Conservation (phyloP, 2,113 vertebrate genomes). For the Pagrus major region DNA sequence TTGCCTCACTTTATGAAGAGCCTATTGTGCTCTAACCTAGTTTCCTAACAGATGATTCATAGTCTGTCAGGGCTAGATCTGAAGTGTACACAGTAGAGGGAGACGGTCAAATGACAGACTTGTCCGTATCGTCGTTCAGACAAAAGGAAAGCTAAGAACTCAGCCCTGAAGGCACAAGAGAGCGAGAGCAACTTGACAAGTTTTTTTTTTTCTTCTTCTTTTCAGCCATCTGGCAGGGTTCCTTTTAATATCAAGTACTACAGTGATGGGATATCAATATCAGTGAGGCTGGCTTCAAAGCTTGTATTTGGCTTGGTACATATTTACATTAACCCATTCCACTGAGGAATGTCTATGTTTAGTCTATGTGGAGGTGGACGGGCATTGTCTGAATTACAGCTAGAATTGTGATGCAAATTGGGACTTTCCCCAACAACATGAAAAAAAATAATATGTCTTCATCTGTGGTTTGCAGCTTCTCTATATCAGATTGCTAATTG, state of each 20-base stretch:
- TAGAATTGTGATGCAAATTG: not conserved
- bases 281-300: constrained; percentile 57
- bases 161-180: constrained; percentile 62
- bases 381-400: constrained; percentile 1
- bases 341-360: constrained; percentile 58
- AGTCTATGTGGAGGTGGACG: constrained; percentile 22
- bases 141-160: constrained; percentile 79
- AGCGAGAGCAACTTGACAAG: constrained; percentile 61
- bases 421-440: not conserved
- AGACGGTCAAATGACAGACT: constrained; percentile 79
- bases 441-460: not conserved
- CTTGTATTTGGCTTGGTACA: constrained; percentile 41
- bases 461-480: not conserved
- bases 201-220: constrained; percentile 32
- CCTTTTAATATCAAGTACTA: constrained; percentile 69
- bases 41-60: constrained; percentile 79
- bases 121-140: constrained; percentile 65
- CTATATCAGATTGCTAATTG: not conserved
- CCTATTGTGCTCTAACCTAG: constrained; percentile 80
- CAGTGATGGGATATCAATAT: constrained; percentile 63
- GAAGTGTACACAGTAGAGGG: constrained; percentile 71
- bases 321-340: constrained; percentile 46
- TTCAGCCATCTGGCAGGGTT: constrained; percentile 60
- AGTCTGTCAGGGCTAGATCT: constrained; percentile 69
- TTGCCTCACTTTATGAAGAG: constrained; percentile 70